Evolutionary conservation across 2,888 invertebrate species (phyloP).

Genomic region (Pediacus dermestoides): DNA sequence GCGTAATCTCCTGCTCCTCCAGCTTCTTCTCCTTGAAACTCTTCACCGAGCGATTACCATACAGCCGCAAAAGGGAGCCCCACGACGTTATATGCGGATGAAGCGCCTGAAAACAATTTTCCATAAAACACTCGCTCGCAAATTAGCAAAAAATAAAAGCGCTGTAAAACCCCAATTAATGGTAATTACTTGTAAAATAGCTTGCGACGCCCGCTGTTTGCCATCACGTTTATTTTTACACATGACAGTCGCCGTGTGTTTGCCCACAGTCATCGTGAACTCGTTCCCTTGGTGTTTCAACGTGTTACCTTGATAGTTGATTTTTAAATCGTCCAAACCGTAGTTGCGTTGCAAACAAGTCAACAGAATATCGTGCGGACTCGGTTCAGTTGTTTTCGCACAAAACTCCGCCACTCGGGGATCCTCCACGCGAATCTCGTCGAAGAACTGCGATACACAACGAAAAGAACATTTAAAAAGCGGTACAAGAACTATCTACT

Average conservation of each 20-base stretch:
- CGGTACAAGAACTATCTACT: too few species aligned
- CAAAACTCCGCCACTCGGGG: conserved; percentile 93
- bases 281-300: conserved; percentile 89
- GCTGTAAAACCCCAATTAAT: too few species aligned
- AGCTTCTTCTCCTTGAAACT: conserved; percentile 89
- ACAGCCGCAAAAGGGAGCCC: conserved; percentile 90
- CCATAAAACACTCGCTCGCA: too few species aligned
- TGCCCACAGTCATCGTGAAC: conserved; percentile 91
- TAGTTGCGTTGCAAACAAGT: conserved; percentile 92
- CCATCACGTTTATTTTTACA: conserved; percentile 96
- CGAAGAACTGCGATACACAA: conserved; percentile 72
- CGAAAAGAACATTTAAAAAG: too few species aligned
- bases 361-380: conserved; percentile 88
- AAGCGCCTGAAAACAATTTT: conserved; percentile 71
- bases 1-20: conserved; percentile 88
- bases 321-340: conserved; percentile 84
- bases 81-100: conserved; percentile 94
- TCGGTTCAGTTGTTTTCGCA: conserved; percentile 92
- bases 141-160: too few species aligned
- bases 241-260: conserved; percentile 84
- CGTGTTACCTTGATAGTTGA: conserved; percentile 76
- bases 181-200: conserved; percentile 75
- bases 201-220: conserved; percentile 93
- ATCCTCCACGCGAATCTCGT: conserved; percentile 90
- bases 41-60: conserved; percentile 87